These are phyloP conservation scores for Tautogolabrus adspersus DNA, from an alignment of 2,113 vertebrate genomes.

Conservation along the genomic window DNA sequence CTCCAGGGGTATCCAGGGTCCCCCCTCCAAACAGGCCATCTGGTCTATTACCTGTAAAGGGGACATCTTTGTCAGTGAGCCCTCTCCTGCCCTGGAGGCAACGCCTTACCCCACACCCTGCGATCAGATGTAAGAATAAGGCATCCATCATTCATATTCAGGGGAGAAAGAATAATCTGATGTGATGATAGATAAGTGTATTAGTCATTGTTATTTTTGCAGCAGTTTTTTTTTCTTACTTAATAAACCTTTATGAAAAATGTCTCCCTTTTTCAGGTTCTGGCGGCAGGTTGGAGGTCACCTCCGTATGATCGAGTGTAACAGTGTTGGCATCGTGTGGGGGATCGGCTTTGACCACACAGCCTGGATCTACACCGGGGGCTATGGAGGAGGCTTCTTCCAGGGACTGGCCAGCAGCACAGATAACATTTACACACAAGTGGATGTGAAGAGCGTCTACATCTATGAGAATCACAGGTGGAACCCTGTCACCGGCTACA, in stretches of 20 bases:
- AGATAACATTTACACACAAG: slow-evolving; percentile 91
- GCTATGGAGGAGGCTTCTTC: slow-evolving; percentile 92
- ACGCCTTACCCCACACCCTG: slow-evolving; percentile 85
- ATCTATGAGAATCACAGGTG: slow-evolving; percentile 99
- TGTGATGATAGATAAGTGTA: background rate
- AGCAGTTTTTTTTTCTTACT: background rate
- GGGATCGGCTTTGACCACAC: slow-evolving; percentile 94
- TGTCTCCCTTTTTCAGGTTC: slow-evolving; percentile 85
- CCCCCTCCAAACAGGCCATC: slow-evolving; percentile 92
- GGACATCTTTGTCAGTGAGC: slow-evolving; percentile 96
- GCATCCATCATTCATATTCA: too few relatives aligned
- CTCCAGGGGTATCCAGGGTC: slow-evolving; percentile 89
- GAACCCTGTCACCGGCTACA: slow-evolving; percentile 96
- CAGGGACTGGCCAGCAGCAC: slow-evolving; percentile 91
- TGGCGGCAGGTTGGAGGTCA: slow-evolving; percentile 97
- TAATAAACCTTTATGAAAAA: background rate
- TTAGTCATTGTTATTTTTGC: background rate
- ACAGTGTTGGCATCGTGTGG: slow-evolving; percentile 92
- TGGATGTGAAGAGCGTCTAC: slow-evolving; percentile 91
- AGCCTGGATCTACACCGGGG: slow-evolving; percentile 92
- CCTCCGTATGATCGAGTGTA: slow-evolving; percentile 89
- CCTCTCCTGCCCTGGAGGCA: slow-evolving; percentile 87
- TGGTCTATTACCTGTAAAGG: slow-evolving; percentile 98
- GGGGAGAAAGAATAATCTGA: too few relatives aligned
- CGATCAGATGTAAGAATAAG: slow-evolving; percentile 91